Base-by-base conservation (phyloP, 2,888 invertebrate genomes). In the Syrista parreyssii region DNA sequence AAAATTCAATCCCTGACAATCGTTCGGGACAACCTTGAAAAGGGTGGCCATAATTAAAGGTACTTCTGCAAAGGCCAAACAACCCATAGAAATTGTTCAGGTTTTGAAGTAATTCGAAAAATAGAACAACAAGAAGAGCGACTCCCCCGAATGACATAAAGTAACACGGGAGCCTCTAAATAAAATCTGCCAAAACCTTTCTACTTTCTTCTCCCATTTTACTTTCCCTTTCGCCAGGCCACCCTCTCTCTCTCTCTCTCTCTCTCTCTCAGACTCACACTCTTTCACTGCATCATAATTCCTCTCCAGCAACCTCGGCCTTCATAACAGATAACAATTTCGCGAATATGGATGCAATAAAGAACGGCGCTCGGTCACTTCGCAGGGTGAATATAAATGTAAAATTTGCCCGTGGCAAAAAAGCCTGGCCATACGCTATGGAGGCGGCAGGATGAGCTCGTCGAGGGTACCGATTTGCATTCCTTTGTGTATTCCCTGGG, bases 321-420 rank as follows among this genome's bases (percentile, higher is more conserved):
- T 84, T 82, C 78, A 77, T 15, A 30, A 73, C 71, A 77, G 81
- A 80, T 82, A 79, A 81, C 80, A 79, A 82, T 83, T 74, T 82
- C 76, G 74, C 11, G 33, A 75, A 78, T 81, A 73, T 35, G 68
- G 75, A 73, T 74, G 34, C 32, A 68, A 80, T 79, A 75, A 78
- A 55, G n/a, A 76, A 69, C n/a, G 34, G 12, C 75, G 33, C 72
- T 33, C 76, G 74, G 74, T 80, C 78, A 76, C 79, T 80, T 78
- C 80, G 32, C 75, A 55, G 31, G 68, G 30, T 76, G 82, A 84
- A 83, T 85, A 83, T 84, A 85, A 82, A 85, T 85, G 83, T 74
- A 79, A 69, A 75, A 75, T 68, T 75, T 68, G 36, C 75, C 32
- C 23, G 1, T 6, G 32, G 30, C 68, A 68, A 71, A 69, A 69